Evolutionary conservation across 1,140 invertebrate genomes (phyloP).

Genomic region (Eupristina koningsbergeri): DNA sequence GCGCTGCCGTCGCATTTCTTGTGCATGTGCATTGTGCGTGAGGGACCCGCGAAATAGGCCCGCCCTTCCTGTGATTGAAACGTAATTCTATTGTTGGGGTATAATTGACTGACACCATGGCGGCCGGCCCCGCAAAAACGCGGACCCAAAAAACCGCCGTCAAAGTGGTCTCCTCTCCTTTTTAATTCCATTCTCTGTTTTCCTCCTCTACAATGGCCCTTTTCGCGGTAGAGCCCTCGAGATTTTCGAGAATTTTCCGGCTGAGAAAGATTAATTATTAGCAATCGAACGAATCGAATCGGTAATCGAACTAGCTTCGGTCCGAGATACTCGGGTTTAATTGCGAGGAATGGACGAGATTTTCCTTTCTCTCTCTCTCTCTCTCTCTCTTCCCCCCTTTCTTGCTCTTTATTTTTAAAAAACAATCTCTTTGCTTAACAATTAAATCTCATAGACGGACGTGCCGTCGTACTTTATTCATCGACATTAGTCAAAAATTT

Average conservation of each 20-base stretch:
- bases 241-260: too few relatives aligned
- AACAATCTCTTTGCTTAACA: not conserved
- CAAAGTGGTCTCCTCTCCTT: not conserved
- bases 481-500: not conserved
- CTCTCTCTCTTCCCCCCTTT: too few relatives aligned
- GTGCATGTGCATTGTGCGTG: not conserved
- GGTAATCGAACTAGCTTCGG: conserved; percentile 67
- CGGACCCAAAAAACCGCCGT: conserved; percentile 53
- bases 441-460: not conserved
- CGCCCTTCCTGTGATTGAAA: conserved; percentile 67
- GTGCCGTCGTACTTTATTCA: not conserved
- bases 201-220: too few relatives aligned
- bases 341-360: conserved; percentile 25
- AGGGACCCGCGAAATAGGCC: conserved; percentile 1
- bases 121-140: conserved; percentile 60
- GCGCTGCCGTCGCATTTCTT: not conserved
- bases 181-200: not conserved
- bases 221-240: not conserved
- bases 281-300: too few relatives aligned
- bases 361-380: too few relatives aligned
- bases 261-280: conserved; percentile 72
- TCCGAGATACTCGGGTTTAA: conserved; percentile 61
- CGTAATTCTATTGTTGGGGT: conserved; percentile 69
- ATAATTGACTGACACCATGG: conserved; percentile 69
- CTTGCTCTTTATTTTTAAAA: not conserved